Conservation (phyloP, 1,140 invertebrate species). For the Schlechtendalia chinensis region DNA sequence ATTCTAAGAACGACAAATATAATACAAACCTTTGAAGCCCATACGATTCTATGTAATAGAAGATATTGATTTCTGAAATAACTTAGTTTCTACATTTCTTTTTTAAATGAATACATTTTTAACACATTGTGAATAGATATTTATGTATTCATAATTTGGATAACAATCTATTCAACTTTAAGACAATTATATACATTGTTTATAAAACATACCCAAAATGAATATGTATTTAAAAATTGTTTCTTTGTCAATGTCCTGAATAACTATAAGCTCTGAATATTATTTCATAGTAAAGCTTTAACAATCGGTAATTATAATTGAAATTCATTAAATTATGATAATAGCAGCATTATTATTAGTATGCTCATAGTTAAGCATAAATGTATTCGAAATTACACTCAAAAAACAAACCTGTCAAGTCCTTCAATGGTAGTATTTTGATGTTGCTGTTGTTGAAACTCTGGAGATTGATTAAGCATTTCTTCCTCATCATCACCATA, state of each 20-base stretch:
- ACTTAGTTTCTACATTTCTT: conserved; percentile 1
- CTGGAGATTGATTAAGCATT: conserved; percentile 53
- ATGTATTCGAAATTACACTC: background rate
- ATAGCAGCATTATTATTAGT: background rate
- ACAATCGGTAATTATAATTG: background rate
- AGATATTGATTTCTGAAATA: conserved; percentile 53
- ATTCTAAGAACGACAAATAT: background rate
- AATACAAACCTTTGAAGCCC: conserved; percentile 40
- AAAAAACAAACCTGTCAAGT: conserved; percentile 44
- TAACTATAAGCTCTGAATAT: background rate
- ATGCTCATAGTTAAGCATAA: background rate
- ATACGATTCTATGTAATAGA: background rate
- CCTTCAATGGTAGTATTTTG: conserved; percentile 21
- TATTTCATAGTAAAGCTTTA: background rate
- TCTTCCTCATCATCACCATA: conserved; percentile 82
- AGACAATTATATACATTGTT: background rate
- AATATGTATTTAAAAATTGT: background rate
- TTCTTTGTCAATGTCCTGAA: background rate
- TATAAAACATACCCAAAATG: background rate
- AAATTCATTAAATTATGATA: background rate
- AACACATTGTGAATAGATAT: background rate
- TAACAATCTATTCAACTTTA: too few species aligned
- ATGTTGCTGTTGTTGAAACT: conserved; percentile 53
- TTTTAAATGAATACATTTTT: conserved; percentile 11
- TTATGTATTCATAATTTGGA: too few species aligned